phyloP scores from a whole-genome alignment of 2,113 vertebrate species.

The Periophthalmodon schlosseri region DNA sequence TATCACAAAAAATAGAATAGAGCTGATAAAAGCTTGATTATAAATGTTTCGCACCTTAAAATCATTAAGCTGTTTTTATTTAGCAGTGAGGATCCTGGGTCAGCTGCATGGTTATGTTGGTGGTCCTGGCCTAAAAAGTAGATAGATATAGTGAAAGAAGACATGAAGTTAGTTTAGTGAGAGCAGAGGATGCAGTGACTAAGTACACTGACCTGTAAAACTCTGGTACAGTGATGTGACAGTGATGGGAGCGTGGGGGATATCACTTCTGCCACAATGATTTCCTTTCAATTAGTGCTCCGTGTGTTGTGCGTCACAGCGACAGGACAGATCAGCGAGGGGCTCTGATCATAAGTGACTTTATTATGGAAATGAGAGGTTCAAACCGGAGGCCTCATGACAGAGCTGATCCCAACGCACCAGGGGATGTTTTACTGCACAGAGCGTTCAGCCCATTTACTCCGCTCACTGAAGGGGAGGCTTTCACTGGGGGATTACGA shows the following conservation, averaged over 20 bases:
- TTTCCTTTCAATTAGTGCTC: background rate
- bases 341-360: background rate
- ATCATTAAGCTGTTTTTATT: too few relatives aligned
- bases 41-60: too few relatives aligned
- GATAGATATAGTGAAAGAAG: too few relatives aligned
- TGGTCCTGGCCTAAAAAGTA: too few relatives aligned
- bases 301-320: background rate
- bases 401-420: background rate
- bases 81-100: too few relatives aligned
- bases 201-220: background rate
- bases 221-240: background rate
- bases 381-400: background rate
- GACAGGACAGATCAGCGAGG: background rate
- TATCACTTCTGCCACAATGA: background rate
- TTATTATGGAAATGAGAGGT: background rate
- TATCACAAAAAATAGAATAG: too few relatives aligned
- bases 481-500: too few relatives aligned
- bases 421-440: background rate
- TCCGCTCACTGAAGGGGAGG: background rate
- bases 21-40: too few relatives aligned
- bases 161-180: too few relatives aligned
- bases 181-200: too few relatives aligned
- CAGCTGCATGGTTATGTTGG: too few relatives aligned
- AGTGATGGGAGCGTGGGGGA: background rate
- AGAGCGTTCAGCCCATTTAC: background rate